Evolutionary conservation across 2,797 vertebrate genomes (phyloP), one percentile per base, ranked within the genome.

Genomic region (Argentina silus): DNA sequence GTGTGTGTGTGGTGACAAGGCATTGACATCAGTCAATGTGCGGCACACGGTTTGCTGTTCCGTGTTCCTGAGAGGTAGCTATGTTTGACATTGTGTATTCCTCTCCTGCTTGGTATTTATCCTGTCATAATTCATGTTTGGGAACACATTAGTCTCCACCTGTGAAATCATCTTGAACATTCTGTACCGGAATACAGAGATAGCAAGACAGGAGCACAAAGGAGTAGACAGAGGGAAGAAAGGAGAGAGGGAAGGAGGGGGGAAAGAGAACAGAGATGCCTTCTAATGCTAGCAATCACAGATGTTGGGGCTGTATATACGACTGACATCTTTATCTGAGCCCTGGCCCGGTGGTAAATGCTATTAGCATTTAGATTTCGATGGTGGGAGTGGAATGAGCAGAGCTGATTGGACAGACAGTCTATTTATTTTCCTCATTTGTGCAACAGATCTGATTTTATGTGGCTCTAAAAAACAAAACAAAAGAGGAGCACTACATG

Each of bases 361-460:
- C 15, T 11, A n/a, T 67, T 81, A 63, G 57, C 48, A 61, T 75
- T 79, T 48, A 76, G 45, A 75, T 67, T 75, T 12, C 55, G 60
- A 60, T 19, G 66, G 57, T 72, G 69, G 69, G 80, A 69, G 67
- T 2, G 36, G 60, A 78, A 83, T 75, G 27, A 72, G 78, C 84
- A 19, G 53, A 78, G n/a, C 67, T 6, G 69, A 70, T 53, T 67
- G 62, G 67, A 74, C 75, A 17, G 67, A 81, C 69, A 60, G 51
- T 85, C 75, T 73, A 78, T 81, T 78, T 72, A 77, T 84, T 81
- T 75, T 23, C 65, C 72, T 83, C 65, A 78, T 87, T 85, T 83
- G 57, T 48, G 68, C 66, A 69, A 70, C 57, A 72, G 65, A 69
- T 78, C 76, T 70, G 44, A 74, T 76, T 80, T 74, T 10, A 56